phyloP scores from a whole-genome alignment of 2,888 invertebrate genomes.

The Clepsis dumicolana region DNA sequence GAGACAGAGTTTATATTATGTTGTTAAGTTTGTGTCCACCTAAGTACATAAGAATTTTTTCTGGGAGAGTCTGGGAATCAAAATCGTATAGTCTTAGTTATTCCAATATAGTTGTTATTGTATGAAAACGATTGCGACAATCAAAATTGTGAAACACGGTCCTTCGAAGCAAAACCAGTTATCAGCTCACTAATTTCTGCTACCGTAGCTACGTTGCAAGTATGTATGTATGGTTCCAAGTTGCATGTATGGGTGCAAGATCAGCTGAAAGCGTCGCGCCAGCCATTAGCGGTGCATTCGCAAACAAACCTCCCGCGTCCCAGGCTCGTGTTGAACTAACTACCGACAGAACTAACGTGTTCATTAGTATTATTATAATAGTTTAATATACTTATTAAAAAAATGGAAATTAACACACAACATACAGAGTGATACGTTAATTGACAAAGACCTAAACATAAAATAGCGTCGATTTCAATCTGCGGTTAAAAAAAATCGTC shows the following conservation, averaged over 20 bases:
- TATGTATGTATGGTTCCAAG: neutral
- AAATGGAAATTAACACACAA: too few species aligned
- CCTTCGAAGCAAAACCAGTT: neutral
- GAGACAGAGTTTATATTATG: neutral
- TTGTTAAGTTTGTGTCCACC: neutral
- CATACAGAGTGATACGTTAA: too few species aligned
- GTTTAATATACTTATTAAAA: neutral
- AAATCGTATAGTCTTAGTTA: neutral
- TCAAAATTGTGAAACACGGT: too few species aligned
- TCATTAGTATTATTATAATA: neutral
- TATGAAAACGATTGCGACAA: too few species aligned
- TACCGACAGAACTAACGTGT: slow-evolving; percentile 29
- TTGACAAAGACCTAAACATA: too few species aligned
- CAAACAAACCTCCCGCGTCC: slow-evolving; percentile 64
- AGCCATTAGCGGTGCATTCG: slow-evolving; percentile 79
- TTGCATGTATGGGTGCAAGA: slow-evolving; percentile 53
- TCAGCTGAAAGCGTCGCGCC: slow-evolving; percentile 70
- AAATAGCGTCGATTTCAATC: too few species aligned
- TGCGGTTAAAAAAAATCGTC: too few species aligned
- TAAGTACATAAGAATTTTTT: too few species aligned
- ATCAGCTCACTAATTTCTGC: neutral
- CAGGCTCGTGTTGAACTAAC: slow-evolving; percentile 38
- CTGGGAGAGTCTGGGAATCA: too few species aligned
- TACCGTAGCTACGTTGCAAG: neutral
- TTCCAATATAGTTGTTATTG: too few species aligned